A percentile compares a stretch with the other conserved stretches of the same genome.
These are phyloP conservation scores for Halocaridina rubra DNA, from an alignment of 2,888 invertebrate genomes.

Conservation along the genomic window DNA sequence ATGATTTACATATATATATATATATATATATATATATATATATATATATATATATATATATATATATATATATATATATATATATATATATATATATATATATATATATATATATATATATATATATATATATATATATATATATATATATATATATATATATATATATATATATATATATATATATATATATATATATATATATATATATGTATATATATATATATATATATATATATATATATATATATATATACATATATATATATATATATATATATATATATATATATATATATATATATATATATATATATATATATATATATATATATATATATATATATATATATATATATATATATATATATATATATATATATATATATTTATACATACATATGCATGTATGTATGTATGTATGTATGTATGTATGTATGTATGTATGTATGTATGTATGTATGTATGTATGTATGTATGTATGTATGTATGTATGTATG, in stretches of 20 bases:
- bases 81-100: background rate
- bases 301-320: constrained; percentile 10
- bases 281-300: constrained; percentile 5
- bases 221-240: constrained; percentile 14
- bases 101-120: no score
- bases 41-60: constrained; percentile 14
- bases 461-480: background rate
- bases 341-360: background rate
- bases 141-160: constrained; percentile 19
- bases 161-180: constrained; percentile 9
- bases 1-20: background rate
- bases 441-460: constrained; percentile 18
- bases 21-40: constrained; percentile 10
- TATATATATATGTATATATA: constrained; percentile 7
- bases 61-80: background rate
- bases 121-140: constrained; percentile 13
- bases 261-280: background rate
- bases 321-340: constrained; percentile 4
- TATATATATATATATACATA: background rate
- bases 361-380: constrained; percentile 17
- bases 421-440: background rate
- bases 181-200: background rate
- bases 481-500: constrained; percentile 5
- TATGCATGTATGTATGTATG: background rate
- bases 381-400: no score